Conservation (phyloP, 2,113 vertebrate genomes). For the Melanerpes formicivorus region DNA sequence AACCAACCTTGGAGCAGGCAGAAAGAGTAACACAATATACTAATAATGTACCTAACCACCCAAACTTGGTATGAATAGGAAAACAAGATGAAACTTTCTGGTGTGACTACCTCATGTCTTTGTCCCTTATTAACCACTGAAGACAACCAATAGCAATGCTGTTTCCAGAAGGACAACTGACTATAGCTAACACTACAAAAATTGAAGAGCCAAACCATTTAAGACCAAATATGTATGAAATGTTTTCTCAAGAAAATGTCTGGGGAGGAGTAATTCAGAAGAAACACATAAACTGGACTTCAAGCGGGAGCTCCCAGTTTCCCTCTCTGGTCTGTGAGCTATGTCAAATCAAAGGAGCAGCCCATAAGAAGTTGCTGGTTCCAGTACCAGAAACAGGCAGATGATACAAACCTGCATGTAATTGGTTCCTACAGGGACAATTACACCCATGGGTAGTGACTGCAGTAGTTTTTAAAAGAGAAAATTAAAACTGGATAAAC, state of each 20-base stretch:
- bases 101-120: not conserved
- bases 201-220: not conserved
- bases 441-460: not conserved
- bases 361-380: not conserved
- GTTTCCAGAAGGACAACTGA: not conserved
- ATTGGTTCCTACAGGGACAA: not conserved
- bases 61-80: not conserved
- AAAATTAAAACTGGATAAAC: not conserved
- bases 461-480: not conserved
- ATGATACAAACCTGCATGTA: not conserved
- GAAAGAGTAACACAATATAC: not conserved
- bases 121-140: not conserved
- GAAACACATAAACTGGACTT: not conserved
- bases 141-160: not conserved
- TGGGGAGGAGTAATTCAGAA: not conserved
- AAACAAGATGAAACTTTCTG: not conserved
- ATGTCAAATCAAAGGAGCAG: not conserved
- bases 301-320: not conserved
- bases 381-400: not conserved
- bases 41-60: not conserved
- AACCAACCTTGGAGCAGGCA: not conserved
- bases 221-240: not conserved
- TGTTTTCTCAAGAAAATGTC: not conserved
- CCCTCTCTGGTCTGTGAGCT: not conserved
- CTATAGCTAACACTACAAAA: not conserved